A percentile compares a stretch with the other conserved stretches of the same genome.
These are phyloP conservation scores for Sarcophilus harrisii DNA, from an alignment of 2,797 vertebrate species.

Conservation along the genomic window DNA sequence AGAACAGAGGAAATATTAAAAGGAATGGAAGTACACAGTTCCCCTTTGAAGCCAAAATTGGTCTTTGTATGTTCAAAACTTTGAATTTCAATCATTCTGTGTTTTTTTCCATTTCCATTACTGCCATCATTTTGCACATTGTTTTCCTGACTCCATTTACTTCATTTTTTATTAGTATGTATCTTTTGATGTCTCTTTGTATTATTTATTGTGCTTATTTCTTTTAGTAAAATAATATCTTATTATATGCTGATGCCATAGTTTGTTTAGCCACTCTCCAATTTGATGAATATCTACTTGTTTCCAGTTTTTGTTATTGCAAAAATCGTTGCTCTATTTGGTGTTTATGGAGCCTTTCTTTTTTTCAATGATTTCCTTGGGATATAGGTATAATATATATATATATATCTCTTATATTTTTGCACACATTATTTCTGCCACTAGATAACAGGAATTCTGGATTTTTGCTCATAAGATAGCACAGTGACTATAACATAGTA, in stretches of 20 bases:
- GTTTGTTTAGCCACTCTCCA: neutral
- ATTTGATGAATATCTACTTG: neutral
- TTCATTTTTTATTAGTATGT: neutral
- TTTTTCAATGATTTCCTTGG: neutral
- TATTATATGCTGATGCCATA: neutral
- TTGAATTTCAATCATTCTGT: neutral
- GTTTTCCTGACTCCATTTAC: neutral
- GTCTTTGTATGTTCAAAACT: neutral
- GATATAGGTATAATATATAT: neutral
- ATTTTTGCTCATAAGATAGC: neutral
- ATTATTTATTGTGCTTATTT: neutral
- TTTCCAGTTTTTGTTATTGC: neutral
- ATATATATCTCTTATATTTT: neutral
- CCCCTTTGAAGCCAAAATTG: neutral
- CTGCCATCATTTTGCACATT: neutral
- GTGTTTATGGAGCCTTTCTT: neutral
- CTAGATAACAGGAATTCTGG: neutral
- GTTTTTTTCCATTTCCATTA: neutral
- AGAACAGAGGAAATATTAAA: neutral
- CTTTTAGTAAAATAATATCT: neutral
- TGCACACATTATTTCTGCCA: neutral
- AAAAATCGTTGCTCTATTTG: neutral
- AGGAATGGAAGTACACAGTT: neutral
- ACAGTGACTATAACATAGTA: neutral
- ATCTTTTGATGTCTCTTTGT: neutral